Conservation (phyloP, 2,888 invertebrate genomes). For the Sarcophaga subvicina region DNA sequence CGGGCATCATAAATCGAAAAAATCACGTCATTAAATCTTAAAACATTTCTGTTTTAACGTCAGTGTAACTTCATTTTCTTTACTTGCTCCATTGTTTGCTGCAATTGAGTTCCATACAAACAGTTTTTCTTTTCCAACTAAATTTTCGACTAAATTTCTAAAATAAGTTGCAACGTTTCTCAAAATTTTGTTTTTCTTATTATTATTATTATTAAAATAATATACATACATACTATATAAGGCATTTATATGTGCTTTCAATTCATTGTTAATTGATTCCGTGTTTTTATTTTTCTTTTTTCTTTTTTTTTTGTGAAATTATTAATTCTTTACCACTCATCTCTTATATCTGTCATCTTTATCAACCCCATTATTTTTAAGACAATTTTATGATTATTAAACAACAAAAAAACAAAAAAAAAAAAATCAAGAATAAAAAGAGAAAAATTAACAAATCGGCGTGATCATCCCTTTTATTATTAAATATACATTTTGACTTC, state of each 20-base stretch:
- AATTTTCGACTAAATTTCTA: slow-evolving; percentile 38
- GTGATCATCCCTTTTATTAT: too few species aligned
- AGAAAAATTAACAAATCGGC: too few species aligned
- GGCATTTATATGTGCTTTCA: background rate
- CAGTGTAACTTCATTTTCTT: slow-evolving; percentile 27
- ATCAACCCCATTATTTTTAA: background rate
- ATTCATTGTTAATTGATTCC: background rate
- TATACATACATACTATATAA: background rate
- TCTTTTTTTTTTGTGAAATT: background rate
- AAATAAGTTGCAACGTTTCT: background rate
- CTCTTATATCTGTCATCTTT: background rate
- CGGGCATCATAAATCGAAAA: slow-evolving; percentile 86
- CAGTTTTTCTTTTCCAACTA: slow-evolving; percentile 7
- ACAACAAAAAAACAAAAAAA: background rate
- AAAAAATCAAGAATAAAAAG: background rate
- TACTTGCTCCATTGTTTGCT: background rate
- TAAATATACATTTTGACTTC: too few species aligned
- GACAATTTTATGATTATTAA: background rate
- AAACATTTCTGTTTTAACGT: slow-evolving; percentile 10
- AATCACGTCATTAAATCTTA: slow-evolving; percentile 82
- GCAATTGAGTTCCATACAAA: background rate
- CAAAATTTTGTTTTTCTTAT: background rate
- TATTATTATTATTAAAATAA: background rate
- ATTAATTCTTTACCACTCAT: background rate
- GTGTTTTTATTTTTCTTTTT: too few species aligned